Evolutionary conservation across 2,797 vertebrate species (phyloP), one percentile per base, ranked within the genome.

Genomic region (Xenentodon cancila): DNA sequence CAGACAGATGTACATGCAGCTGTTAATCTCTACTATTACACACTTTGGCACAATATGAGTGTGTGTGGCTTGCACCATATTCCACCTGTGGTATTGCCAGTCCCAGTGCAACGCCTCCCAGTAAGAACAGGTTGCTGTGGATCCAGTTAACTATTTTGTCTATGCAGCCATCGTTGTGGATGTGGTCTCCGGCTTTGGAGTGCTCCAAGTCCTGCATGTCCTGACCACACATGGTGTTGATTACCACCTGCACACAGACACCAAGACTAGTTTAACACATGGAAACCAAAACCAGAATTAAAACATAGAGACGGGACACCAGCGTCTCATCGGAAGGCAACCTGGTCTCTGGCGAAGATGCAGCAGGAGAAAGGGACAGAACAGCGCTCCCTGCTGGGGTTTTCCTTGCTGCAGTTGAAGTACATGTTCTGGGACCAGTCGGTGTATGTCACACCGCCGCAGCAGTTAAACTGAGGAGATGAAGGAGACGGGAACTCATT

Each of bases 391-490:
- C 70, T 82, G 85, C 96, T 97, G 48, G 93, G 96, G 78, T 97
- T 98, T 16, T 88, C 55, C 0, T 73, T 1, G 0, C 85, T 92
- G 86, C 97, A 99, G 90, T 95, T 95, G 90, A 98, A 99, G 77
- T 99, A 98, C 77, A 96, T 93, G 85, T 99, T 99, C 70, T 90
- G 89, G 59, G 95, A 95, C 97, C 97, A 99, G 89, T 98, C 97
- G 3, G 85, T 94, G 86, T 94, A 98, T 3, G 94, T 90, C 46
- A 93, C 59, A 0, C 92, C 97, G 0, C 97, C 97, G 13, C 97
- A 98, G 90, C 97, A 99, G 80, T 82, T 87, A 76, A 98, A 99
- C 97, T 98, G 88, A 56, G 53, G 18, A 70, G 7, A 75, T 30
- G 22, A 9, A 19, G 21, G 43, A 59, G 17, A 40, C 40, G 1